These are phyloP conservation scores for Ruditapes philippinarum DNA, from an alignment of 1,140 invertebrate species.

Conservation along the genomic window DNA sequence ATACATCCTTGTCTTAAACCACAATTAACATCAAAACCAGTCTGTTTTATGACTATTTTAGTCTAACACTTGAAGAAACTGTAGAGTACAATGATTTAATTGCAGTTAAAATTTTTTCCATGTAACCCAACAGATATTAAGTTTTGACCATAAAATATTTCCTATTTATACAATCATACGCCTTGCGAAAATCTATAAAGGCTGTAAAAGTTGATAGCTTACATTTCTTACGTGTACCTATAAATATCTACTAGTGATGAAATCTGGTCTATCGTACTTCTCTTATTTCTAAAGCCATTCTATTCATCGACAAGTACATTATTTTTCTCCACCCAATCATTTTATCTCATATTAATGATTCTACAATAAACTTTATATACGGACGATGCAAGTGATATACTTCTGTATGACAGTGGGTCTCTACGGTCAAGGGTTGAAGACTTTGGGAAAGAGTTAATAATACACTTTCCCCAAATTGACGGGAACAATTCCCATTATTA, in stretches of 20 bases:
- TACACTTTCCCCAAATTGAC: constrained; percentile 43
- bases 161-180: constrained; percentile 35
- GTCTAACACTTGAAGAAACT: constrained; percentile 19
- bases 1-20: constrained; percentile 42
- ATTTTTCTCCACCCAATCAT: not conserved
- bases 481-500: constrained; percentile 33
- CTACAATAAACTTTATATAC: constrained; percentile 26
- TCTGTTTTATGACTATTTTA: constrained; percentile 25
- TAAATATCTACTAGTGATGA: constrained; percentile 25
- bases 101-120: constrained; percentile 38
- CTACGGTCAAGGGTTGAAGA: not conserved
- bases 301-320: constrained; percentile 25
- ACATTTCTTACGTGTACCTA: constrained; percentile 48
- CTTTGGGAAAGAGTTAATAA: constrained; percentile 62
- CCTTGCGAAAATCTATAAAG: constrained; percentile 33
- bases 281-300: constrained; percentile 27
- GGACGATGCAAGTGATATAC: not conserved
- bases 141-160: not conserved
- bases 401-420: constrained; percentile 53
- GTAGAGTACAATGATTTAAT: not conserved
- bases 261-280: constrained; percentile 54
- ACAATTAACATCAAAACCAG: constrained; percentile 22
- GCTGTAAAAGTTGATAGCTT: constrained; percentile 4
- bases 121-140: not conserved
- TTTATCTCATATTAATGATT: not conserved